Base-by-base conservation (phyloP, 2,797 vertebrate species). In the Mormyrops boulengeri region DNA sequence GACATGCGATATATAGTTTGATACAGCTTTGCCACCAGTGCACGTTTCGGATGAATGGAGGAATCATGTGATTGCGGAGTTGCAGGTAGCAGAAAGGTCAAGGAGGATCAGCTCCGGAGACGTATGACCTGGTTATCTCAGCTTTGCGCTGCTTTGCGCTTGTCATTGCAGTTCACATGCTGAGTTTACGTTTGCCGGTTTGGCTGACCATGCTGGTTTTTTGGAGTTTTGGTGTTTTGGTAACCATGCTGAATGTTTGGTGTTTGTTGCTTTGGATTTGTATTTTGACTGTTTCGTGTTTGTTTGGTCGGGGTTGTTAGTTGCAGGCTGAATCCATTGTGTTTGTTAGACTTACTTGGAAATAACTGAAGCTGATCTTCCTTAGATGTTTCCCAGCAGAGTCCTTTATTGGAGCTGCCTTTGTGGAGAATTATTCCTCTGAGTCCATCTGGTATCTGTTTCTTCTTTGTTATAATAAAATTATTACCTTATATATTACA, bases 361-460 rank as follows among this genome's bases (percentile, higher is more conserved):
- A 85, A 85, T 85, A 50, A 85, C 41, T 85, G 77, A 82, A 82
- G 77, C 77, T 44, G 82, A 26, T 49, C 22, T 47, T 85, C 26
- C 38, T 47, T 49, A 85, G 47, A 50, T 49, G 41, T 50, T 49
- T 84, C 80, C 80, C 80, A 47, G 80, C n/a, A 26, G 17, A 47
- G 47, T 49, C 82, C 47, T 85, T 85, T 85, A 85, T 85, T 85
- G 82, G n/a, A n/a, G 8, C n/a, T 50, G 47, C 38, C 44, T 85
- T 85, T 49, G 82, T 85, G 82, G 44, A 22, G 47, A 47, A 50
- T 50, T 84, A 84, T 44, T 44, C 80, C 44, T 84, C 77, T n/a
- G 14, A 84, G 80, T 84, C 82, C 82, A 85, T 85, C 82, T 85
- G 82, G 82, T 50, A 26, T 85, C 82, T 50, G 50, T 85, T 85